Percentiles rank a stretch among this genome's conserved stretches.
Conservation (phyloP, 2,888 invertebrate species). For the Sarcophaga caerulescens region DNA sequence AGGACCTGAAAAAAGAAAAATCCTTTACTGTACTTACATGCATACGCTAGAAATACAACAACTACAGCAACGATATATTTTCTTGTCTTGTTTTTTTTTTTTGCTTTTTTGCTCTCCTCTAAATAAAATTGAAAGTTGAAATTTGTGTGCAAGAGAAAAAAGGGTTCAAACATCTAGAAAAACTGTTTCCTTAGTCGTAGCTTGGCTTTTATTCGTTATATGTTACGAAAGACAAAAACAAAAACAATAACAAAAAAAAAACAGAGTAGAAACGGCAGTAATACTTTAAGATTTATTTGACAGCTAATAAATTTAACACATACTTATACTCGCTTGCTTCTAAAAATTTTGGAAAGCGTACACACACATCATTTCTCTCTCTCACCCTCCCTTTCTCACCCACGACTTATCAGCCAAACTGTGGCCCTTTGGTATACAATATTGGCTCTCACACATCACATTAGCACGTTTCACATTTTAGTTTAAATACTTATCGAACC, state of each 20-base stretch:
- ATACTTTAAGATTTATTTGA: slow-evolving; percentile 79
- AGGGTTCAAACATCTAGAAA: slow-evolving; percentile 48
- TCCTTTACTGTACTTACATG: background rate
- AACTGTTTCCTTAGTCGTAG: slow-evolving; percentile 31
- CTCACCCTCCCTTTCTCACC: slow-evolving; percentile 9
- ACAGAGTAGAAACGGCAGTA: slow-evolving; percentile 72
- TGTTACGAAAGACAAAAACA: background rate
- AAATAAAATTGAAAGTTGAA: slow-evolving; percentile 58
- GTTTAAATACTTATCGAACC: slow-evolving; percentile 68
- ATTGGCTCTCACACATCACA: slow-evolving; percentile 60
- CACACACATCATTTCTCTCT: slow-evolving; percentile 1
- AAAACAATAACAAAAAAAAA: slow-evolving; percentile 2
- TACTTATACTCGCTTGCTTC: slow-evolving; percentile 69
- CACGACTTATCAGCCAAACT: background rate
- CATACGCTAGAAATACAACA: slow-evolving; percentile 1
- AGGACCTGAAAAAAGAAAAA: too few species aligned
- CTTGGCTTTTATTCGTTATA: slow-evolving; percentile 53
- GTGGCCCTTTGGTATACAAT: background rate
- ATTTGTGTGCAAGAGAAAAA: slow-evolving; percentile 4
- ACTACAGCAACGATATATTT: background rate
- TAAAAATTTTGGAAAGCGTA: background rate
- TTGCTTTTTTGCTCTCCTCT: background rate
- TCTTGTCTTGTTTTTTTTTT: too few species aligned
- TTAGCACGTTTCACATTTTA: slow-evolving; percentile 67
- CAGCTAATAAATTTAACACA: slow-evolving; percentile 79